phyloP scores from a whole-genome alignment of 2,888 invertebrate species.

The Drosophila cognata region DNA sequence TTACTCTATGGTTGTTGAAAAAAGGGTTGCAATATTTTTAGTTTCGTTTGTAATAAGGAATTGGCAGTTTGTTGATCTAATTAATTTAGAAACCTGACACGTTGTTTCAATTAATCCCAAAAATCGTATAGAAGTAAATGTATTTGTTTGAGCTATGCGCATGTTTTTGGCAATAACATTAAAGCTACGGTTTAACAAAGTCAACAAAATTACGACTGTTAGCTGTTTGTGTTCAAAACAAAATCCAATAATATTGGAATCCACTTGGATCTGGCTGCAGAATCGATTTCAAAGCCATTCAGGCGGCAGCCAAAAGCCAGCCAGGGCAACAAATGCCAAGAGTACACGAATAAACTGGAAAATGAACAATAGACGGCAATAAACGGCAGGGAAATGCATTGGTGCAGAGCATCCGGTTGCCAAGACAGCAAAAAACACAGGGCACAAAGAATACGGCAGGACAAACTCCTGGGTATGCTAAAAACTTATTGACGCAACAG shows the following conservation, averaged over 20 bases:
- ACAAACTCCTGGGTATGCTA: constrained; percentile 59
- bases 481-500: constrained; percentile 75
- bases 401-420: constrained; percentile 70
- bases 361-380: constrained; percentile 51
- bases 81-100: neutral
- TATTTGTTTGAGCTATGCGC: neutral
- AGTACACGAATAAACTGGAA: constrained; percentile 42
- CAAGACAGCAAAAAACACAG: constrained; percentile 52
- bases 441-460: constrained; percentile 29
- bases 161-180: neutral
- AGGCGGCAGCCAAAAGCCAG: constrained; percentile 54
- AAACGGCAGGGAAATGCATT: constrained; percentile 67
- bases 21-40: neutral
- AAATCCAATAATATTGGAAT: constrained; percentile 62
- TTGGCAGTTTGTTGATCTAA: neutral
- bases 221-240: constrained; percentile 45
- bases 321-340: constrained; percentile 60
- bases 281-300: constrained; percentile 60
- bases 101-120: neutral
- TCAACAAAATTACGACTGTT: constrained; percentile 11
- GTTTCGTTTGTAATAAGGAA: neutral
- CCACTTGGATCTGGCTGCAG: constrained; percentile 32
- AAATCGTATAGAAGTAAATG: neutral
- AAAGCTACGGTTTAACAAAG: constrained; percentile 1
- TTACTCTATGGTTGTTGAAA: no score